Conservation (phyloP, 2,888 invertebrate genomes). For the Lypha dubia region DNA sequence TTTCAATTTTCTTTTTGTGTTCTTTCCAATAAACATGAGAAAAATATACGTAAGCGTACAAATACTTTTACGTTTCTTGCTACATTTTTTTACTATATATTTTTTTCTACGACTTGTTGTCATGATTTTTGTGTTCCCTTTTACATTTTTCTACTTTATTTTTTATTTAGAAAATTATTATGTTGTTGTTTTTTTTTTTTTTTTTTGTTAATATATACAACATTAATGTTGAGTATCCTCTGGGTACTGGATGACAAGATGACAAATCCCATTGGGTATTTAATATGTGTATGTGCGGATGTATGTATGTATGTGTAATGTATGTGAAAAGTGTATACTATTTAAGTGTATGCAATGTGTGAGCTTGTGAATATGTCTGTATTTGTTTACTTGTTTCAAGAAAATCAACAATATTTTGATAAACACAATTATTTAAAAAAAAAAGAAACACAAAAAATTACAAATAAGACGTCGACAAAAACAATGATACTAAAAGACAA, state of each 20-base stretch:
- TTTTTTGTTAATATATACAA: slow-evolving; percentile 25
- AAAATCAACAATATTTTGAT: slow-evolving; percentile 66
- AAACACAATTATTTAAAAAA: slow-evolving; percentile 61
- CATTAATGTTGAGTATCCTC: slow-evolving; percentile 65
- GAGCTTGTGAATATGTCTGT: neutral
- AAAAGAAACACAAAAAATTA: slow-evolving; percentile 49
- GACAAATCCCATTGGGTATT: slow-evolving; percentile 72
- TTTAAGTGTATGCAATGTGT: slow-evolving; percentile 4
- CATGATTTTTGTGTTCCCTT: slow-evolving; percentile 50
- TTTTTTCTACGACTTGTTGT: slow-evolving; percentile 43
- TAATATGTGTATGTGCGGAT: slow-evolving; percentile 28
- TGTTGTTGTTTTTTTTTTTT: slow-evolving; percentile 18
- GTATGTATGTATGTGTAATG: neutral
- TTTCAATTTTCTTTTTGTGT: slow-evolving; percentile 8
- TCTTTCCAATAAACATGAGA: slow-evolving; percentile 25
- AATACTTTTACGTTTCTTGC: neutral
- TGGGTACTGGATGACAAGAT: slow-evolving; percentile 71
- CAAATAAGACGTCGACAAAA: slow-evolving; percentile 15
- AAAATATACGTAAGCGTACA: neutral
- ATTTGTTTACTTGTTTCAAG: slow-evolving; percentile 19
- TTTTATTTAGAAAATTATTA: slow-evolving; percentile 17
- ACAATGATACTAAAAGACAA: slow-evolving; percentile 29
- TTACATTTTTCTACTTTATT: slow-evolving; percentile 34
- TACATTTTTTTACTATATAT: slow-evolving; percentile 35
- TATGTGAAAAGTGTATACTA: neutral